Percentiles rank a stretch among this genome's conserved stretches.
phyloP scores from a whole-genome alignment of 2,888 invertebrate species.

The Actias luna region DNA sequence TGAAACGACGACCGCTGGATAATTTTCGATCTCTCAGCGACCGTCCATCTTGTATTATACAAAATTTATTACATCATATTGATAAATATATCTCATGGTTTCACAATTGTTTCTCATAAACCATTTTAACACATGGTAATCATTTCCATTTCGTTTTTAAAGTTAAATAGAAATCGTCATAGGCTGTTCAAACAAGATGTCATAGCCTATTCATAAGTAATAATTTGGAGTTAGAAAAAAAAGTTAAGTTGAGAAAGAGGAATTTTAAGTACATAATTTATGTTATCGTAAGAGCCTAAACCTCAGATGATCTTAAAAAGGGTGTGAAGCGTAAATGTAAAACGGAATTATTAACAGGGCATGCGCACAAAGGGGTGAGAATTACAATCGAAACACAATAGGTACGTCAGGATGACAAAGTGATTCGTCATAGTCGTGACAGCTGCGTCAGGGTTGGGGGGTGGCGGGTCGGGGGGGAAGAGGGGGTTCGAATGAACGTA shows the following conservation, averaged over 20 bases:
- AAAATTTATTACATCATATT: no score
- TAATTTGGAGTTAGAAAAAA: not conserved
- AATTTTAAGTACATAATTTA: not conserved
- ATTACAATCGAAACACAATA: slow-evolving; percentile 66
- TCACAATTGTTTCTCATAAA: no score
- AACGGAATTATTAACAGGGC: slow-evolving; percentile 15
- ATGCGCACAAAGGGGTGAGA: slow-evolving; percentile 65
- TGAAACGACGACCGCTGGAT: no score
- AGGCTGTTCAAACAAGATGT: not conserved
- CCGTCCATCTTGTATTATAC: no score
- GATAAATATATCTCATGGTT: no score
- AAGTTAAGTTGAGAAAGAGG: not conserved
- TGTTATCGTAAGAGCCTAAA: not conserved
- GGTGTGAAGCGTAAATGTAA: slow-evolving; percentile 13
- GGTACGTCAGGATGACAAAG: slow-evolving; percentile 76
- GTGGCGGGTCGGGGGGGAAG: no score
- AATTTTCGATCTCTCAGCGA: no score
- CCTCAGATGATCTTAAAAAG: slow-evolving; percentile 6
- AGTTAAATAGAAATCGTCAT: not conserved
- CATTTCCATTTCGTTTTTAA: not conserved
- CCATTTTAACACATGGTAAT: not conserved
- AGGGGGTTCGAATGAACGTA: slow-evolving; percentile 5
- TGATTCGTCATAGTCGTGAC: slow-evolving; percentile 77
- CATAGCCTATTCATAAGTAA: not conserved
- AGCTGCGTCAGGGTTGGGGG: slow-evolving; percentile 59